These are phyloP conservation scores for Synergus japonicus DNA, from an alignment of 2,888 invertebrate genomes.

Conservation along the genomic window DNA sequence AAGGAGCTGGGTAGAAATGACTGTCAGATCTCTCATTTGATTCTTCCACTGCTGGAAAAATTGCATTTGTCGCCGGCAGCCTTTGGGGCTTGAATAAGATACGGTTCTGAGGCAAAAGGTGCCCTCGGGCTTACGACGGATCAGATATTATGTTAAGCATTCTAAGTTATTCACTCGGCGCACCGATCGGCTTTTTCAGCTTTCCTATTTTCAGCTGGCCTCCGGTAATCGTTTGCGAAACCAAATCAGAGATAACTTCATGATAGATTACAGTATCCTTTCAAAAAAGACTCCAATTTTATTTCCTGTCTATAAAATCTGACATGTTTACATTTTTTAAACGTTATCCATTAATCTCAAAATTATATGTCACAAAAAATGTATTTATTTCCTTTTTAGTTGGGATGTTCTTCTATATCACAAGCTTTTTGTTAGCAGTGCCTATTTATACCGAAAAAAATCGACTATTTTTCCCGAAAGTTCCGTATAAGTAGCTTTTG, in stretches of 20 bases:
- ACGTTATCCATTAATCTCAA: background rate
- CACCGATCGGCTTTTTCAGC: constrained; percentile 50
- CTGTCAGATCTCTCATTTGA: constrained; percentile 66
- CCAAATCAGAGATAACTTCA: constrained; percentile 54
- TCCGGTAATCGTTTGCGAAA: constrained; percentile 53
- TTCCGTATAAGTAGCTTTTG: no score
- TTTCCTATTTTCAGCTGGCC: constrained; percentile 34
- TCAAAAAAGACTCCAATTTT: background rate
- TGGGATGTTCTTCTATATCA: no score
- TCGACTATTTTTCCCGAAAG: no score
- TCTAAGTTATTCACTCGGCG: constrained; percentile 68
- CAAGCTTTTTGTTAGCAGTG: no score
- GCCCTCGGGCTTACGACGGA: constrained; percentile 63
- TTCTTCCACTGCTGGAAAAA: constrained; percentile 61
- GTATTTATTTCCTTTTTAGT: background rate
- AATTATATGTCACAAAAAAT: background rate
- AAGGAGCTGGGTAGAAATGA: constrained; percentile 62
- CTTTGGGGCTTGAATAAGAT: constrained; percentile 60
- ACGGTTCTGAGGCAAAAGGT: constrained; percentile 57
- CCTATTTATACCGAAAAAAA: no score
- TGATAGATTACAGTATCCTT: constrained; percentile 34
- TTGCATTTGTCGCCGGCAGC: constrained; percentile 67
- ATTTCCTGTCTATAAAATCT: background rate
- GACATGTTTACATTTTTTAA: constrained; percentile 2
- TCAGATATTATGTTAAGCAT: constrained; percentile 72